These are phyloP conservation scores for Mustelus asterias DNA, from an alignment of 2,113 vertebrate species.

Conservation along the genomic window DNA sequence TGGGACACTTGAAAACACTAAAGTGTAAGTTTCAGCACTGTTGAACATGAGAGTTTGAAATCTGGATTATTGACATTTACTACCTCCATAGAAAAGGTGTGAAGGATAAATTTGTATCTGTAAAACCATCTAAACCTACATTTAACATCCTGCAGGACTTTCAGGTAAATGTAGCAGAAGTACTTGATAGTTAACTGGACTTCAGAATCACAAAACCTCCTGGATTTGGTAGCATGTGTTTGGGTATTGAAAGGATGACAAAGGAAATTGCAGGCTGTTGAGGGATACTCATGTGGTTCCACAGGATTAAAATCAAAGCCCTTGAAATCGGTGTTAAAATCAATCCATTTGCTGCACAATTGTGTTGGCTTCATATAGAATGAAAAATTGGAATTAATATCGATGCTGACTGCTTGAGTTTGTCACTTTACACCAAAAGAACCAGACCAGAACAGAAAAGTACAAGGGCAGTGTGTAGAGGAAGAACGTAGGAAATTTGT, in stretches of 20 bases:
- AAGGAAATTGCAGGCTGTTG: background rate
- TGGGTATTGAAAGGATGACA: background rate
- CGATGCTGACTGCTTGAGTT: background rate
- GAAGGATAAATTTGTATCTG: background rate
- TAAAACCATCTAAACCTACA: background rate
- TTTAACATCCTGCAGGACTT: background rate
- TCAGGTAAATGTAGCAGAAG: background rate
- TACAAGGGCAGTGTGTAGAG: background rate
- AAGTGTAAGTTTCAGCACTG: background rate
- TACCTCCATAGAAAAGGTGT: background rate
- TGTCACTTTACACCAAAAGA: background rate
- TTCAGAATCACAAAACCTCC: background rate
- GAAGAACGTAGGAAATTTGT: background rate
- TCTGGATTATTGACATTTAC: background rate
- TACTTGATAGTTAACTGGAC: background rate
- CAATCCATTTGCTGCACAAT: background rate
- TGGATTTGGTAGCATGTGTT: background rate
- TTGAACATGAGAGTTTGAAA: background rate
- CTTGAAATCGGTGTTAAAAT: background rate
- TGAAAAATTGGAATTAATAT: background rate
- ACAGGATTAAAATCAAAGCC: background rate
- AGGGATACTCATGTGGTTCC: background rate
- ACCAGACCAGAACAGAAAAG: background rate
- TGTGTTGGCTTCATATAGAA: background rate
- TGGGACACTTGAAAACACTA: background rate